Evolutionary conservation across 1,140 invertebrate species (phyloP).

Genomic region (Drosophila mauritiana): DNA sequence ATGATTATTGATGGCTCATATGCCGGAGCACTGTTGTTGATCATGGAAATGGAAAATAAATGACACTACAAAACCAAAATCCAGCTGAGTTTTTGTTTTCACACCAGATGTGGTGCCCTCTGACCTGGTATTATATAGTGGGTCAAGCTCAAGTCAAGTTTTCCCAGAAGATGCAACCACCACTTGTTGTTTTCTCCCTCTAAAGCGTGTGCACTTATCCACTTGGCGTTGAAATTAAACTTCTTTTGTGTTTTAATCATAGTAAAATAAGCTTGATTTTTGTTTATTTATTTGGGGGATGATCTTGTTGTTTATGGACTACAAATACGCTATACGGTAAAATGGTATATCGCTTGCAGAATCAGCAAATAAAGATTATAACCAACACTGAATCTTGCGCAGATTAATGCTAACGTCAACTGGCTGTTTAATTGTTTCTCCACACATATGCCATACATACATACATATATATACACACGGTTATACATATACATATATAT

Average conservation of each 20-base stretch:
- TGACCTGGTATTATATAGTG: neutral
- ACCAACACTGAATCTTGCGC: constrained; percentile 34
- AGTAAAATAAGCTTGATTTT: constrained; percentile 45
- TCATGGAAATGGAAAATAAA: constrained; percentile 35
- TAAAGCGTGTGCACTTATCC: neutral
- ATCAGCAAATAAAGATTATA: constrained; percentile 48
- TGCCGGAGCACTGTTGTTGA: constrained; percentile 29
- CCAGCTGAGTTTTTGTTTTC: no score
- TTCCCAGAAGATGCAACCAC: no score
- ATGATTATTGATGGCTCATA: constrained; percentile 12
- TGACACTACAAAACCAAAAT: constrained; percentile 3
- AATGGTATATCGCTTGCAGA: constrained; percentile 70
- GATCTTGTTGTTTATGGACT: constrained; percentile 54
- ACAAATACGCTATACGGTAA: constrained; percentile 79
- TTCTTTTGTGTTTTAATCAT: constrained; percentile 15
- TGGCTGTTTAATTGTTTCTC: constrained; percentile 24
- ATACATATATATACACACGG: constrained; percentile 17
- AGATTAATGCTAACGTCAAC: constrained; percentile 43
- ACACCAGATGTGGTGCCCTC: no score
- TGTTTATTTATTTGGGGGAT: constrained; percentile 29
- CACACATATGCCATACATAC: constrained; percentile 31
- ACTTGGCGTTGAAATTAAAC: no score
- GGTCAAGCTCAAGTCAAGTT: neutral
- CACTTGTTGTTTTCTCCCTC: constrained; percentile 1
- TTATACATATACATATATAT: constrained; percentile 30